Percentiles rank a stretch among this genome's conserved stretches.
Evolutionary conservation across 2,797 vertebrate species (phyloP).

Genomic region (Rhincodon typus): DNA sequence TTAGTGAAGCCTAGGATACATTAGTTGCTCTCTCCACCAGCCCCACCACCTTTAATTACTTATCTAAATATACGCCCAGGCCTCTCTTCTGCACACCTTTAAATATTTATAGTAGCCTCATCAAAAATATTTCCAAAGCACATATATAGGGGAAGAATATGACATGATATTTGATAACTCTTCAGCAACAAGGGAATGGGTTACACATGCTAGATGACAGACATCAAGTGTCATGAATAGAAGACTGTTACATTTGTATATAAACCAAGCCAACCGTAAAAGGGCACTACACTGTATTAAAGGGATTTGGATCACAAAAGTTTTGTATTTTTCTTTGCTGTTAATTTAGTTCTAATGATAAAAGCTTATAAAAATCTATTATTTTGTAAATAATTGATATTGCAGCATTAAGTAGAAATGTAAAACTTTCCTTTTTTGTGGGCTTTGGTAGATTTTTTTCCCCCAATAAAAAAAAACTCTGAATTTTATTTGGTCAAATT

Average conservation of each 20-base stretch:
- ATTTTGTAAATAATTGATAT: background rate
- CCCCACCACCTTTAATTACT: too few relatives aligned
- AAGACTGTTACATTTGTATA: background rate
- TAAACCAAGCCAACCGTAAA: background rate
- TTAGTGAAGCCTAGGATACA: too few relatives aligned
- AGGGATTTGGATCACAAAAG: background rate
- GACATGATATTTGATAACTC: background rate
- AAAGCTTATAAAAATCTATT: background rate
- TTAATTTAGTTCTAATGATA: background rate
- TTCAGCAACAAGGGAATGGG: background rate
- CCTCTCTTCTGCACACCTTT: background rate
- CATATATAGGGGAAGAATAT: background rate
- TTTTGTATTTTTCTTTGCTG: background rate
- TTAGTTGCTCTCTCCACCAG: too few relatives aligned
- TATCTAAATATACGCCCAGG: too few relatives aligned
- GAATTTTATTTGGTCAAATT: background rate
- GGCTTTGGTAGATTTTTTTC: background rate
- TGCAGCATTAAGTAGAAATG: conserved; percentile 32
- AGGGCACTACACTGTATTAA: background rate
- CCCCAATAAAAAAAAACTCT: conserved; percentile 26
- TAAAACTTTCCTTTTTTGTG: background rate
- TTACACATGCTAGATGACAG: background rate
- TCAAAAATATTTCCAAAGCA: background rate
- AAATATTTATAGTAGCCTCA: background rate
- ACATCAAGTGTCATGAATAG: background rate